phyloP scores from a whole-genome alignment of 2,113 vertebrate species.

The Hemichromis elongatus region DNA sequence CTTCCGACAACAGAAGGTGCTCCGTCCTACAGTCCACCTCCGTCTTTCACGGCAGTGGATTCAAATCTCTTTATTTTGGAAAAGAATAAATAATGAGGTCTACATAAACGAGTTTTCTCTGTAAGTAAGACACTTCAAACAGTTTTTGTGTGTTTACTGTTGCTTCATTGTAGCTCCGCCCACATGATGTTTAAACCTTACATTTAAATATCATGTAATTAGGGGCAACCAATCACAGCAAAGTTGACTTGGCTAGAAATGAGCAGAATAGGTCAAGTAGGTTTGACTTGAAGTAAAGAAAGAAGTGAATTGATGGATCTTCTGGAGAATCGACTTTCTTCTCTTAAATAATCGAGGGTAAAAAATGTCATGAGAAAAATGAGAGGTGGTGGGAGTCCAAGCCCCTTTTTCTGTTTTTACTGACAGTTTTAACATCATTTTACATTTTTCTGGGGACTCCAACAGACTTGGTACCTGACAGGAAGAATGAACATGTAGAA shows the following conservation, averaged over 20 bases:
- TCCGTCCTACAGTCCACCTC: no score
- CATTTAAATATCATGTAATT: no score
- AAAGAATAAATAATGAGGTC: no score
- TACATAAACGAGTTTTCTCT: background rate
- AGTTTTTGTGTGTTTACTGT: background rate
- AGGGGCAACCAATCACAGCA: background rate
- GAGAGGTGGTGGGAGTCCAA: background rate
- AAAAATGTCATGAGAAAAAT: background rate
- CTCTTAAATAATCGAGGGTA: background rate
- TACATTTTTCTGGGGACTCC: background rate
- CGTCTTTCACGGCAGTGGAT: no score
- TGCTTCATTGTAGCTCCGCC: background rate
- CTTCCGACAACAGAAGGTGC: no score
- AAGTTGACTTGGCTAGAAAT: background rate
- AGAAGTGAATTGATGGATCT: background rate
- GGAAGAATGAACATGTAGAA: background rate
- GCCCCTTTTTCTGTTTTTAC: background rate
- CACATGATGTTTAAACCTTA: background rate
- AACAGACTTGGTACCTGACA: background rate
- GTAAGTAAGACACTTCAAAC: background rate
- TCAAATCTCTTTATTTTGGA: no score
- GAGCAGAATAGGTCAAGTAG: background rate
- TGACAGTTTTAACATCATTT: background rate
- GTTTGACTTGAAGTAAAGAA: background rate
- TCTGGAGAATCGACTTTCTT: background rate